phyloP scores from a whole-genome alignment of 2,888 invertebrate genomes.

The Himalopsyche japonica region DNA sequence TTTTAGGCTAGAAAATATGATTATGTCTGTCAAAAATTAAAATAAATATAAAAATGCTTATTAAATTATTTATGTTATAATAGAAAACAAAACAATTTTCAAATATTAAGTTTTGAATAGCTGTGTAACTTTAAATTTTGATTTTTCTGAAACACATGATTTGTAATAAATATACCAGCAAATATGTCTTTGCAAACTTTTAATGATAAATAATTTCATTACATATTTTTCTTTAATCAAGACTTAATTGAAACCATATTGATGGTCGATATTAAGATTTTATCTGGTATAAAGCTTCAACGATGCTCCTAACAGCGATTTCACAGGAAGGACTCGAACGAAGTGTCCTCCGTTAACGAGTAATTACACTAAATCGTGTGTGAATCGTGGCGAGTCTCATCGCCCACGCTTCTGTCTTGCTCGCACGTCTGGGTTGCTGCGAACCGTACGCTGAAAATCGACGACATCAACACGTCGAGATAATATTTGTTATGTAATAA shows the following conservation, averaged over 20 bases:
- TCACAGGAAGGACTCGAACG: background rate
- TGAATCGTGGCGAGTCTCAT: conserved; percentile 27
- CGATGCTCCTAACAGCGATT: background rate
- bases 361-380: conserved; percentile 38
- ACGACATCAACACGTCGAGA: background rate
- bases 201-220: too few species aligned
- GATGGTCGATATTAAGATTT: background rate
- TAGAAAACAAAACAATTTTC: too few species aligned
- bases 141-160: too few species aligned
- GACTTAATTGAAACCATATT: background rate
- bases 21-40: too few species aligned
- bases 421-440: conserved; percentile 15
- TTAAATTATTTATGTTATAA: too few species aligned
- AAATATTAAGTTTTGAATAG: too few species aligned
- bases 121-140: too few species aligned
- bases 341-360: conserved; percentile 23
- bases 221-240: too few species aligned
- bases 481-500: background rate
- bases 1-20: too few species aligned
- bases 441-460: background rate
- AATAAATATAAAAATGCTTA: too few species aligned
- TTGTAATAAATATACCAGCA: too few species aligned
- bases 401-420: conserved; percentile 29
- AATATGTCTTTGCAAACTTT: too few species aligned
- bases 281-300: background rate